Evolutionary conservation across 35 echinoderm and acorn worm species (phyloP).

Genomic region (Stichopus chloronotus): DNA sequence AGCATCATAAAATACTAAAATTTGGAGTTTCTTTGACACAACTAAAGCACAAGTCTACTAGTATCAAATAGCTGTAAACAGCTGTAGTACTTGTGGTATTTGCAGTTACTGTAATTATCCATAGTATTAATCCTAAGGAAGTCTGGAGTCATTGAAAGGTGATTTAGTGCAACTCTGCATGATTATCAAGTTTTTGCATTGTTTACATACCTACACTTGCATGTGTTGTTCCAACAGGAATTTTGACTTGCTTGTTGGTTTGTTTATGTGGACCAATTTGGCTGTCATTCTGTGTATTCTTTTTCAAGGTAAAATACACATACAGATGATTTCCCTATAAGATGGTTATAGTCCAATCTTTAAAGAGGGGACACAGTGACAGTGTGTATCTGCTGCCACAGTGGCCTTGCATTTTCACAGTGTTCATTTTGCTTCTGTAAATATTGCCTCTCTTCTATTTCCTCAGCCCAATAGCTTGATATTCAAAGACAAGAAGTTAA

Average conservation of each 20-base stretch:
- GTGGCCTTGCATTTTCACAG: not conserved
- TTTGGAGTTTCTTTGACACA: too few relatives aligned
- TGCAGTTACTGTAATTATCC: too few relatives aligned
- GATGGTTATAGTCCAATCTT: too few relatives aligned
- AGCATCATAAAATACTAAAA: too few relatives aligned
- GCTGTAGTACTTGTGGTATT: too few relatives aligned
- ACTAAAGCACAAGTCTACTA: too few relatives aligned
- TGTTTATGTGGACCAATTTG: not conserved
- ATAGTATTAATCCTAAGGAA: not conserved
- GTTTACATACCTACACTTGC: not conserved
- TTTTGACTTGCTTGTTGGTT: not conserved
- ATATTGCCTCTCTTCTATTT: not conserved
- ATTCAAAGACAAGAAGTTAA: constrained; percentile 98
- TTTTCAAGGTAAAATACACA: not conserved
- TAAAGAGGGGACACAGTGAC: too few relatives aligned
- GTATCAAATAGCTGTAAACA: too few relatives aligned
- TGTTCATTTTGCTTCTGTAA: not conserved
- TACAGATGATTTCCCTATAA: not conserved
- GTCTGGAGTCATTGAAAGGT: not conserved
- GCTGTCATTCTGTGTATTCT: not conserved
- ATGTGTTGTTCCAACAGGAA: not conserved
- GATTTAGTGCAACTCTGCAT: not conserved
- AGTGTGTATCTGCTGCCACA: not conserved
- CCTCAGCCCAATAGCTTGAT: constrained; percentile 82
- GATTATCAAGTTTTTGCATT: not conserved